Conservation (phyloP, 37 sponge, comb jelly and placozoan genomes). For the Eunapius fragilis region DNA sequence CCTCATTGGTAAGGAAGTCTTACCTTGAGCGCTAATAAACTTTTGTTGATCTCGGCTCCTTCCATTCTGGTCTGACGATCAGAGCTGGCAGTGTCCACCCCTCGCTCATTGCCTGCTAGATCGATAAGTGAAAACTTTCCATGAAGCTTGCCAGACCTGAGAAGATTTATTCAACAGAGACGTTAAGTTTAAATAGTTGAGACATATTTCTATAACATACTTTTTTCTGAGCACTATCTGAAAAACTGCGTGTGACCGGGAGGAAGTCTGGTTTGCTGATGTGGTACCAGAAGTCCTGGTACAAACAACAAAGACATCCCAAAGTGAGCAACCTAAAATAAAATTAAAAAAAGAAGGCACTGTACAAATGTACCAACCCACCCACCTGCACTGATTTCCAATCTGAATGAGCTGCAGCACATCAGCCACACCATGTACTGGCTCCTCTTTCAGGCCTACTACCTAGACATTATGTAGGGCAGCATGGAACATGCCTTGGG, state of each 20-base stretch:
- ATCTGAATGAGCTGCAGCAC: conserved; percentile 81
- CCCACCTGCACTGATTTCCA: conserved; percentile 82
- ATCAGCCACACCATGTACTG: conserved; percentile 73
- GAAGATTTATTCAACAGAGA: neutral
- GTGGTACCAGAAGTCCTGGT: conserved; percentile 94
- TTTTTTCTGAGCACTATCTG: conserved; percentile 87
- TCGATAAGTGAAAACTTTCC: conserved; percentile 99
- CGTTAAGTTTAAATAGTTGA: conserved; percentile 1
- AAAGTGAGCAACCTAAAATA: neutral
- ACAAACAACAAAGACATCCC: neutral
- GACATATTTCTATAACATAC: neutral
- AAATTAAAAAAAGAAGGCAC: neutral
- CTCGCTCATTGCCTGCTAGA: conserved; percentile 97
- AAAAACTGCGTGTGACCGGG: conserved; percentile 97
- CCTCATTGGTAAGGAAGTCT: neutral
- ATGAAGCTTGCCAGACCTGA: conserved; percentile 59
- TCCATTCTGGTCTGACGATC: conserved; percentile 96
- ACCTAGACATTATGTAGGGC: conserved; percentile 45
- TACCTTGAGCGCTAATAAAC: conserved; percentile 94
- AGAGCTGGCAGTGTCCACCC: conserved; percentile 93
- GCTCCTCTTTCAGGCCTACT: conserved; percentile 86
- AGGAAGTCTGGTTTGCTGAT: conserved; percentile 96
- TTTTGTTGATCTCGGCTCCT: conserved; percentile 98
- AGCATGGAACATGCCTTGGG: too few species aligned
- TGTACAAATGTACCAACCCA: too few species aligned